Evolutionary conservation across 2,113 vertebrate genomes (phyloP).

Genomic region (Bubo bubo): DNA sequence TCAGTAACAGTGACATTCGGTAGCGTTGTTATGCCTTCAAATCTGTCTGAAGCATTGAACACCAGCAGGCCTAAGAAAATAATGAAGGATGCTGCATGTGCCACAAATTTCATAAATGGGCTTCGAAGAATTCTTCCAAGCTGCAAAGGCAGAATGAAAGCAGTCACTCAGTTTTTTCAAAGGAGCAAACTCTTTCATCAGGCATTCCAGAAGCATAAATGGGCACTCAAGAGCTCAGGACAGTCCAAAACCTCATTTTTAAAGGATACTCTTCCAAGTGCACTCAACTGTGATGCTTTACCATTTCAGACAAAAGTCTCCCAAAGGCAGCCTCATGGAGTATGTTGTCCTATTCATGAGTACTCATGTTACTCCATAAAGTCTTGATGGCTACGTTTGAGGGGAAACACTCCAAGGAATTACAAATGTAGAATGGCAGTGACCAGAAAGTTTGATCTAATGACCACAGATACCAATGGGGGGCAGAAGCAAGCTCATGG

Average conservation of each 20-base stretch:
- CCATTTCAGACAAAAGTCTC: not conserved
- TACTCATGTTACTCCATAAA: not conserved
- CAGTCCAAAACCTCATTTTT: not conserved
- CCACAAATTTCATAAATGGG: conserved; percentile 92
- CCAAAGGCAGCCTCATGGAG: not conserved
- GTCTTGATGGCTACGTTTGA: conserved; percentile 21
- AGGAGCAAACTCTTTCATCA: not conserved
- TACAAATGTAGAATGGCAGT: not conserved
- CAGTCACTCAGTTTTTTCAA: not conserved
- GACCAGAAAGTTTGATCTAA: not conserved
- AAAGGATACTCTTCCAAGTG: not conserved
- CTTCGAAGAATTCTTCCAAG: conserved; percentile 86
- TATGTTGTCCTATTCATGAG: not conserved
- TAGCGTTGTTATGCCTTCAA: conserved; percentile 84
- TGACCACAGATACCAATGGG: not conserved
- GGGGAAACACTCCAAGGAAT: not conserved
- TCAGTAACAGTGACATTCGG: conserved; percentile 87
- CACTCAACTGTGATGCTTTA: not conserved
- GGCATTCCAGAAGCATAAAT: not conserved
- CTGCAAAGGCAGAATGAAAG: conserved; percentile 66
- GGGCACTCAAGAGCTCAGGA: not conserved
- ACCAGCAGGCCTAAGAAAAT: conserved; percentile 89
- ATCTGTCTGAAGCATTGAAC: conserved; percentile 89
- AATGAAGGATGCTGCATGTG: conserved; percentile 89
- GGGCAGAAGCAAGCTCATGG: not conserved